Evolutionary conservation across 2,888 invertebrate genomes (phyloP).

Genomic region (Cynaeus angustus): DNA sequence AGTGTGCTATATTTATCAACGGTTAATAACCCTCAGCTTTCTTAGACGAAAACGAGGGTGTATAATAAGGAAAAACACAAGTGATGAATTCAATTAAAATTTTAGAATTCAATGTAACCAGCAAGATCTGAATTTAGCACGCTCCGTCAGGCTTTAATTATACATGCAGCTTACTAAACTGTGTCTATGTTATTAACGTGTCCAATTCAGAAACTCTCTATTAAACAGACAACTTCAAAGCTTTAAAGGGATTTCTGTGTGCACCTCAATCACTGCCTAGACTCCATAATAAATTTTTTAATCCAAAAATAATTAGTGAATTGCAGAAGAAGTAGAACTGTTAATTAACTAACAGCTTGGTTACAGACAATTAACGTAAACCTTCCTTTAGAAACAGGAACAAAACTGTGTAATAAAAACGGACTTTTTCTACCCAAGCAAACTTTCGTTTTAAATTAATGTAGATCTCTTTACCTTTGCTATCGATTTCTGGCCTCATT

Average conservation of each 20-base stretch:
- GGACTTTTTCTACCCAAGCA: too few relatives aligned
- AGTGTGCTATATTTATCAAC: slow-evolving; percentile 40
- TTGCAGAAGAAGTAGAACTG: background rate
- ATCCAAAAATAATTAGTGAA: slow-evolving; percentile 15
- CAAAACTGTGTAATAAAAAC: background rate
- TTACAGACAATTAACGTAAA: background rate
- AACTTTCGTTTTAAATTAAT: too few relatives aligned
- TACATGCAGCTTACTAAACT: slow-evolving; percentile 28
- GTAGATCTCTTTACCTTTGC: too few relatives aligned
- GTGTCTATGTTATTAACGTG: slow-evolving; percentile 24
- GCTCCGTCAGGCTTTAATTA: slow-evolving; percentile 32
- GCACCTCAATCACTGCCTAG: slow-evolving; percentile 24
- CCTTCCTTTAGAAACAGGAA: background rate
- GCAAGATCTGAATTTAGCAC: slow-evolving; percentile 10
- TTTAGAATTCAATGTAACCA: slow-evolving; percentile 17
- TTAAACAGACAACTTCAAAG: slow-evolving; percentile 23
- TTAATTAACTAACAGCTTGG: background rate
- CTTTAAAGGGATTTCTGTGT: slow-evolving; percentile 18
- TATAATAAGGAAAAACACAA: background rate
- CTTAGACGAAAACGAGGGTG: slow-evolving; percentile 3
- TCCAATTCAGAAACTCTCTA: slow-evolving; percentile 22
- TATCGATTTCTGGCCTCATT: background rate
- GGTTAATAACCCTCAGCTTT: slow-evolving; percentile 42
- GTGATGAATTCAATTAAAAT: slow-evolving; percentile 22
- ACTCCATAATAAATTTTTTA: slow-evolving; percentile 16